Conservation (phyloP, 1,140 invertebrate genomes). For the Zophobas atratus region DNA sequence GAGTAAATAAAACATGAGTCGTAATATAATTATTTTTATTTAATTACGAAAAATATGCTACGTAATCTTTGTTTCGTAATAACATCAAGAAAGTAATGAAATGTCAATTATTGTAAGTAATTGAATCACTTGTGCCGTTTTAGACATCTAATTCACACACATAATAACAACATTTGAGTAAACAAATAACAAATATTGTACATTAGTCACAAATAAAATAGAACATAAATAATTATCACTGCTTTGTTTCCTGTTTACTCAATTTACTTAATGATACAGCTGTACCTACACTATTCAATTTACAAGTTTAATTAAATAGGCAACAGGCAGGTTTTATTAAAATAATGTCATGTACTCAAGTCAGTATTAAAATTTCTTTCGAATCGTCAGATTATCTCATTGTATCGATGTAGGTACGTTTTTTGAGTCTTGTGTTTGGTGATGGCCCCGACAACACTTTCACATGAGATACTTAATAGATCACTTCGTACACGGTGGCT, state of each 20-base stretch:
- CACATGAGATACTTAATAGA: slow-evolving; percentile 77
- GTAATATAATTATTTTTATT: slow-evolving; percentile 54
- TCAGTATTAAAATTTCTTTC: neutral
- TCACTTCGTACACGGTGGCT: slow-evolving; percentile 98
- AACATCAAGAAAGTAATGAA: slow-evolving; percentile 60
- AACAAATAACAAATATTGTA: slow-evolving; percentile 57
- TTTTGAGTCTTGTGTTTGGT: neutral
- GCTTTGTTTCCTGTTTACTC: slow-evolving; percentile 45
- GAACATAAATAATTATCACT: slow-evolving; percentile 44
- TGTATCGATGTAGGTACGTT: neutral
- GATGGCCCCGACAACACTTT: slow-evolving; percentile 19
- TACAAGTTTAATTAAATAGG: slow-evolving; percentile 26
- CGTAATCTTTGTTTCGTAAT: slow-evolving; percentile 60
- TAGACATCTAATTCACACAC: slow-evolving; percentile 59
- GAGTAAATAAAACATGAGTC: neutral
- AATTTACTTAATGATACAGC: slow-evolving; percentile 36
- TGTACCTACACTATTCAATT: slow-evolving; percentile 30
- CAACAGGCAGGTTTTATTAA: slow-evolving; percentile 20
- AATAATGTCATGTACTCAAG: slow-evolving; percentile 21
- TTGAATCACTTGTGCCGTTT: slow-evolving; percentile 55
- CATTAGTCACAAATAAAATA: slow-evolving; percentile 31
- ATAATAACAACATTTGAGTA: slow-evolving; percentile 58
- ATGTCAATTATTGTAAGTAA: slow-evolving; percentile 47
- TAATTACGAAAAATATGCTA: slow-evolving; percentile 66
- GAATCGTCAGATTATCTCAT: neutral